Evolutionary conservation across 2,113 vertebrate genomes (phyloP), one percentile per base, ranked within the genome.

Genomic region (Siniperca chuatsi): DNA sequence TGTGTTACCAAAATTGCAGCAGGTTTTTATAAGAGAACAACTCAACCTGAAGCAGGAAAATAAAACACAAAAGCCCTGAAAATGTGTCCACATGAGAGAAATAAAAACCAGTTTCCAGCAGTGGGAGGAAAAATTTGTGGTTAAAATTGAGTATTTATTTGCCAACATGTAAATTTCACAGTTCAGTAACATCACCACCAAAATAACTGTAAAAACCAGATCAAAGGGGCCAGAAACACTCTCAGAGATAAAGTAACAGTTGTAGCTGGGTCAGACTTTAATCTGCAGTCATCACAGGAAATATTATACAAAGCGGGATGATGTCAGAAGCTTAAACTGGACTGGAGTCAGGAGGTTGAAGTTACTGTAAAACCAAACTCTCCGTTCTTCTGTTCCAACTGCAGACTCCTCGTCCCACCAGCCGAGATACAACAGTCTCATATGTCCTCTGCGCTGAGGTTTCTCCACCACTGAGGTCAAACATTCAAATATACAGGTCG

Each of bases 281-380:
- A 82, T 82, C 46, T 72, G 29, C 29, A 29, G 46, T 64, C 20
- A 70, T 76, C 50, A 69, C 18, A 46, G 54, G 71, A 54, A 65
- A 62, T n/a, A 4, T 58, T 40, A 48, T 23, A 35, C 71, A 12
- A 6, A 67, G 54, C 35, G 48, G 29, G 65, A 75, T 75, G 83
- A 85, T 72, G 87, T 71, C 83, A 82, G 66, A 44, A n/a, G 25
- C 40, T 25, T 8, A 9, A 62, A 35, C 60, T 35, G 60, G 33
- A 4, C 72, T 40, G 46, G n/a, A 80, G 5, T 37, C 58, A n/a
- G 76, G 50, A 77, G 50, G 55, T 1, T 76, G 25, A 8, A 20
- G 65, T 85, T 69, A 18, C 69, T 48, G 46, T 75, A 57, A 83
- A 86, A 52, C 25, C 70, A 79, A 78, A 79, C 23, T 23, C 15